A percentile compares a stretch with the other conserved stretches of the same genome.
phyloP scores from a whole-genome alignment of 1,140 invertebrate genomes.

The Andrena cerasifolii region DNA sequence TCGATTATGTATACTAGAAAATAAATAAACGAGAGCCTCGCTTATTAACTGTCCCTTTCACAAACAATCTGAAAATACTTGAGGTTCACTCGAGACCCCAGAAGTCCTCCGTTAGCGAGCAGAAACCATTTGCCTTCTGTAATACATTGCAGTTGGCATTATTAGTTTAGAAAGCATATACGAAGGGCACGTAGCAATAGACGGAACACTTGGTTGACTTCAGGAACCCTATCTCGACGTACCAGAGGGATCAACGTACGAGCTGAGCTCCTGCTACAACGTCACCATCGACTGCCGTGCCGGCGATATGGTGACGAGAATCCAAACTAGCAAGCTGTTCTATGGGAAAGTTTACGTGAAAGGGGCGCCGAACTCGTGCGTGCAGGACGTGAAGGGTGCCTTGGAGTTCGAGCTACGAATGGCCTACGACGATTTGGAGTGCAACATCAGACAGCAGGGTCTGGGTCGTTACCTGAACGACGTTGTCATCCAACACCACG shows the following conservation, averaged over 20 bases:
- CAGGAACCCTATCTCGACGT: slow-evolving; percentile 95
- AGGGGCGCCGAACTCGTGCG: slow-evolving; percentile 95
- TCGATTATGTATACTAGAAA: too few species aligned
- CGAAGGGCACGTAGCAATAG: too few species aligned
- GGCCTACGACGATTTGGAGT: slow-evolving; percentile 95
- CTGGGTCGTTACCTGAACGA: slow-evolving; percentile 93
- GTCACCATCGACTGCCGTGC: slow-evolving; percentile 95
- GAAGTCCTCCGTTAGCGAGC: too few species aligned
- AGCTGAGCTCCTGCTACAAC: slow-evolving; percentile 96
- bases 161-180: too few species aligned
- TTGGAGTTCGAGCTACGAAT: slow-evolving; percentile 94
- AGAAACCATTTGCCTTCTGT: too few species aligned
- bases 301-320: slow-evolving; percentile 95
- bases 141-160: too few species aligned
- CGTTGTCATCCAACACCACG: slow-evolving; percentile 96
- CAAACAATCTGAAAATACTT: too few species aligned
- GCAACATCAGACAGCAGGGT: slow-evolving; percentile 93
- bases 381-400: slow-evolving; percentile 91
- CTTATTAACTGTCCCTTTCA: too few species aligned
- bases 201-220: slow-evolving; percentile 1
- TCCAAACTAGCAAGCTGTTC: slow-evolving; percentile 95
- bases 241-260: slow-evolving; percentile 94
- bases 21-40: too few species aligned
- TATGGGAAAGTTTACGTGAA: slow-evolving; percentile 97
- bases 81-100: too few species aligned